Evolutionary conservation across 2,113 vertebrate species (phyloP).

Genomic region (Nannobrachium achirus): DNA sequence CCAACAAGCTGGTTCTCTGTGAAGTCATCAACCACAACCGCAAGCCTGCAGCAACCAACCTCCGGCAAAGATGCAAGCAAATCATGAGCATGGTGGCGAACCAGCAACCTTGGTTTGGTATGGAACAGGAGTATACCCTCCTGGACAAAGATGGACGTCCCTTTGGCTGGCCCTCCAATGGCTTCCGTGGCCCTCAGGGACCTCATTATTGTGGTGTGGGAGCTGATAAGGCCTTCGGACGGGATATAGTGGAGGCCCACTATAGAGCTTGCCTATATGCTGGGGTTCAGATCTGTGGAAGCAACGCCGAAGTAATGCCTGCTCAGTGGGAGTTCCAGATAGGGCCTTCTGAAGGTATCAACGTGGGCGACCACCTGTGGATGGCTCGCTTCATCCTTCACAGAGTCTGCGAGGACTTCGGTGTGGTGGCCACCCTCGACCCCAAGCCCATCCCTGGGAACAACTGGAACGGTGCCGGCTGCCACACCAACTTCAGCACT

Average conservation of each 20-base stretch:
- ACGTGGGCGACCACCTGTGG: conserved; percentile 89
- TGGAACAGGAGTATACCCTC: conserved; percentile 90
- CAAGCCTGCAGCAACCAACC: conserved; percentile 85
- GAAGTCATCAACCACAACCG: conserved; percentile 90
- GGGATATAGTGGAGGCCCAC: conserved; percentile 88
- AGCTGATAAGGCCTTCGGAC: conserved; percentile 86
- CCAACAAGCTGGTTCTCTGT: conserved; percentile 88
- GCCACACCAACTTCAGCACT: conserved; percentile 90
- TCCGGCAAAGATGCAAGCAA: conserved; percentile 81
- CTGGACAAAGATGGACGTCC: conserved; percentile 87
- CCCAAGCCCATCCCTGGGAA: conserved; percentile 90
- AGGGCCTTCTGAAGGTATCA: conserved; percentile 85
- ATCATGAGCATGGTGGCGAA: conserved; percentile 87
- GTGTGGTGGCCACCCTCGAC: conserved; percentile 85
- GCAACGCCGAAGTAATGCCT: conserved; percentile 90
- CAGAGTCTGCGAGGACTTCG: conserved; percentile 87
- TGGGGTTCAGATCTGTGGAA: conserved; percentile 85
- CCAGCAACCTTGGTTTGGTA: conserved; percentile 88
- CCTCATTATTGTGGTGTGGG: conserved; percentile 83
- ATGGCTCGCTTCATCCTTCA: conserved; percentile 86
- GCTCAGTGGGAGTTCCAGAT: conserved; percentile 88
- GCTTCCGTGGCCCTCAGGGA: conserved; percentile 90
- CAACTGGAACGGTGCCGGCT: conserved; percentile 86
- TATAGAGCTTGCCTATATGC: conserved; percentile 89
- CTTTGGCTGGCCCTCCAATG: conserved; percentile 89